phyloP scores from a whole-genome alignment of 2,888 invertebrate genomes.

The Dasypogon diadema region DNA sequence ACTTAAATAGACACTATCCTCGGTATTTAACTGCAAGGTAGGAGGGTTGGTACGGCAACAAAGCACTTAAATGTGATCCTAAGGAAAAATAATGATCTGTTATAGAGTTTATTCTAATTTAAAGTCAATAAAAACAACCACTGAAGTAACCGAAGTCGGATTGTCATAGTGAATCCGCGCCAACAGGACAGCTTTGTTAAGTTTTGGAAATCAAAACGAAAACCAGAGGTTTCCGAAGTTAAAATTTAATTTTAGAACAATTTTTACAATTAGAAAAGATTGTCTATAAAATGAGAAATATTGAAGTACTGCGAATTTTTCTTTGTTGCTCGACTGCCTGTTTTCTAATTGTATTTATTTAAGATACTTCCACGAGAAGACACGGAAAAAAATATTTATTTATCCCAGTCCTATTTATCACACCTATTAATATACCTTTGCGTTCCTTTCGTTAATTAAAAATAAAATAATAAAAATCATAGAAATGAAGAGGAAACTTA shows the following conservation, averaged over 20 bases:
- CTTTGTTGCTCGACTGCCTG: background rate
- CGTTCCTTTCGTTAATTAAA: constrained; percentile 40
- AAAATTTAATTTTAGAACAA: background rate
- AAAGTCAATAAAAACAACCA: too few species aligned
- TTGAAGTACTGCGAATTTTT: too few species aligned
- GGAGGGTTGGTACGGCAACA: background rate
- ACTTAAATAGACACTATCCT: too few species aligned
- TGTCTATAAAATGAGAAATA: background rate
- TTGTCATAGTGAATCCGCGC: background rate
- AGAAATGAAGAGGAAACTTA: too few species aligned
- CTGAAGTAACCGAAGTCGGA: background rate
- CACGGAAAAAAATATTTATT: constrained; percentile 3
- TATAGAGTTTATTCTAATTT: too few species aligned
- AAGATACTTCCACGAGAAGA: background rate
- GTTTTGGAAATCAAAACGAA: too few species aligned
- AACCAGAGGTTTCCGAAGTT: background rate
- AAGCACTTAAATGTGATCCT: background rate
- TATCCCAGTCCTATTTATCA: constrained; percentile 16
- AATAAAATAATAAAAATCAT: too few species aligned
- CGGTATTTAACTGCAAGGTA: too few species aligned
- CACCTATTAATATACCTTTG: constrained; percentile 29
- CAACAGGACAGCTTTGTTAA: background rate
- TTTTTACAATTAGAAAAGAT: background rate
- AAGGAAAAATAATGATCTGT: background rate
- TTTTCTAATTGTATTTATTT: background rate